Evolutionary conservation across 1,140 invertebrate genomes (phyloP).

Genomic region (Aphis craccivora): DNA sequence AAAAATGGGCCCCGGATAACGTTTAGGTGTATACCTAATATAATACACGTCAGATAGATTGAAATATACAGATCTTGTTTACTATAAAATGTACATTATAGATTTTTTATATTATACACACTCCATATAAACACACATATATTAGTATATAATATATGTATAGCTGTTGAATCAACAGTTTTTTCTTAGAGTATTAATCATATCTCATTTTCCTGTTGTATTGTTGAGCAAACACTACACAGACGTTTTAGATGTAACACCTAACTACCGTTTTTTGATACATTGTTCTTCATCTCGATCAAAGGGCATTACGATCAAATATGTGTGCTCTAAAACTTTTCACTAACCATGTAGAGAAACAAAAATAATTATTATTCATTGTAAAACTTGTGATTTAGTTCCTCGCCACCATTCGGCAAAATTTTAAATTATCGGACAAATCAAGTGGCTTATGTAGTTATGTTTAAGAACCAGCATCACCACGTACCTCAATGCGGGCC

Average conservation of each 20-base stretch:
- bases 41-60: background rate
- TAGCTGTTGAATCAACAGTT: background rate
- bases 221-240: background rate
- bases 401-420: background rate
- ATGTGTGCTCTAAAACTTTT: background rate
- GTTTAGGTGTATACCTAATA: background rate
- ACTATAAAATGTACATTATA: slow-evolving; percentile 12
- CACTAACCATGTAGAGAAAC: background rate
- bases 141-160: too few species aligned
- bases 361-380: slow-evolving; percentile 7
- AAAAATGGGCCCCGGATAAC: background rate
- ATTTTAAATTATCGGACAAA: background rate
- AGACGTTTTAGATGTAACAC: background rate
- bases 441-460: too few species aligned
- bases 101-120: background rate
- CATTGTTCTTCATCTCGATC: background rate
- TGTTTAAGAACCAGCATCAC: background rate
- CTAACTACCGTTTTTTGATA: background rate
- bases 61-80: slow-evolving; percentile 6
- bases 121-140: background rate
- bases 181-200: background rate
- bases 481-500: background rate
- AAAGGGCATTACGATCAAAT: background rate
- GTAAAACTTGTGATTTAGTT: background rate
- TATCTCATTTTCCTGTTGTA: slow-evolving; percentile 5